These are phyloP conservation scores for Anas capensis DNA, from an alignment of 2,797 vertebrate genomes.

Conservation along the genomic window DNA sequence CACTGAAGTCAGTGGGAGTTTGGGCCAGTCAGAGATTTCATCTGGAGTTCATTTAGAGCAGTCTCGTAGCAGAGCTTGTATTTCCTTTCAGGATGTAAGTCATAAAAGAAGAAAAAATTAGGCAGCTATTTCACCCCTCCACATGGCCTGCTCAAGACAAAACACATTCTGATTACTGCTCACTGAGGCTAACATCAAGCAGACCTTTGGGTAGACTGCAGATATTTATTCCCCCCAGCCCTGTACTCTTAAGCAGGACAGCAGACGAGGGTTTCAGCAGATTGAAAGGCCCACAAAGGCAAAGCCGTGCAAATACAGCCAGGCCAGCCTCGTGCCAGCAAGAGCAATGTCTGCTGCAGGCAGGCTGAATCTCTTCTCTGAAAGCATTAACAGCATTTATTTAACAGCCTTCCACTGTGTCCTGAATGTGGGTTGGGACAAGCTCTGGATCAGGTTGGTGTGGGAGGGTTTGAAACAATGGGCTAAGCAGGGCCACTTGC, in stretches of 20 bases:
- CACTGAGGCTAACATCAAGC: background rate
- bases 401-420: background rate
- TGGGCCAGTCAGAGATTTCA: background rate
- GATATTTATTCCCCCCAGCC: background rate
- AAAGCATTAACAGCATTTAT: background rate
- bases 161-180: background rate
- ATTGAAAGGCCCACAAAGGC: background rate
- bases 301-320: background rate
- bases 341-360: background rate
- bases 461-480: background rate
- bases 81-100: background rate
- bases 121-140: background rate
- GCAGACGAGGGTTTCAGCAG: background rate
- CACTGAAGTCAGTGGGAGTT: constrained; percentile 3
- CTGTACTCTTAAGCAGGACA: background rate
- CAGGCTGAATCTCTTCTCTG: background rate
- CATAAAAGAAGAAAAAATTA: background rate
- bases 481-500: background rate
- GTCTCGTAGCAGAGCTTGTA: background rate
- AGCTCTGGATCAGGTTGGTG: accelerated
- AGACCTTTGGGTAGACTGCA: background rate
- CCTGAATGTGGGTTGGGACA: background rate
- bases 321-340: background rate
- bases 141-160: background rate
- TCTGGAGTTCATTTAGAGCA: constrained; percentile 26